Evolutionary conservation across 2,888 invertebrate species (phyloP).

Genomic region (Luperina nickerlii): DNA sequence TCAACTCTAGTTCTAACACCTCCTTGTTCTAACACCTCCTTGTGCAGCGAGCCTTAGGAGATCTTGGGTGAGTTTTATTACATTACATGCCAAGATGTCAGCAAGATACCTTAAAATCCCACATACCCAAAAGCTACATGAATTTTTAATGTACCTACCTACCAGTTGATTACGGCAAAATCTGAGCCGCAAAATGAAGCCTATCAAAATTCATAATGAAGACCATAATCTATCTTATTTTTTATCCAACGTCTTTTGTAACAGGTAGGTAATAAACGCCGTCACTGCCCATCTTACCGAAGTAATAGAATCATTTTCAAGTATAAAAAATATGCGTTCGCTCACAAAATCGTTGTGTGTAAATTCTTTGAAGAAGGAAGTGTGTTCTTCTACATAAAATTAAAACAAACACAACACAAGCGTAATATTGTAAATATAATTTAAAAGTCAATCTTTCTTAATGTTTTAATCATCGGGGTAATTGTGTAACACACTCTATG

Average conservation of each 20-base stretch:
- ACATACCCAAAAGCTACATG: neutral
- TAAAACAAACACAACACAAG: neutral
- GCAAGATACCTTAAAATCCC: neutral
- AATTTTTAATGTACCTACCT: neutral
- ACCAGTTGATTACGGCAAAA: neutral
- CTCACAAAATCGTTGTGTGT: neutral
- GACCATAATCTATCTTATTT: neutral
- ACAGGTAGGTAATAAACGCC: neutral
- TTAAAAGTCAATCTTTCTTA: neutral
- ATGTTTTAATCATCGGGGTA: too few relatives aligned
- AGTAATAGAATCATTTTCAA: neutral
- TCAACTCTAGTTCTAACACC: conserved; percentile 26
- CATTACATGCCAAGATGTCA: neutral
- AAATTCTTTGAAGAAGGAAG: neutral
- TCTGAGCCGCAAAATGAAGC: neutral
- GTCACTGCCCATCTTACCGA: neutral
- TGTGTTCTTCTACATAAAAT: neutral
- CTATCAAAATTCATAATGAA: neutral
- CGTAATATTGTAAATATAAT: neutral
- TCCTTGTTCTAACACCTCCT: conserved; percentile 18
- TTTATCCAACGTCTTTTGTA: neutral
- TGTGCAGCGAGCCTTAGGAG: neutral
- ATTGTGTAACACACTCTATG: too few relatives aligned
- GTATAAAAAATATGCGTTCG: neutral
- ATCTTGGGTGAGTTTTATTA: neutral